Percentiles rank a stretch among this genome's conserved stretches.
Conservation (phyloP, 92 coral and sea anemone genomes). For the Porites evermanni region DNA sequence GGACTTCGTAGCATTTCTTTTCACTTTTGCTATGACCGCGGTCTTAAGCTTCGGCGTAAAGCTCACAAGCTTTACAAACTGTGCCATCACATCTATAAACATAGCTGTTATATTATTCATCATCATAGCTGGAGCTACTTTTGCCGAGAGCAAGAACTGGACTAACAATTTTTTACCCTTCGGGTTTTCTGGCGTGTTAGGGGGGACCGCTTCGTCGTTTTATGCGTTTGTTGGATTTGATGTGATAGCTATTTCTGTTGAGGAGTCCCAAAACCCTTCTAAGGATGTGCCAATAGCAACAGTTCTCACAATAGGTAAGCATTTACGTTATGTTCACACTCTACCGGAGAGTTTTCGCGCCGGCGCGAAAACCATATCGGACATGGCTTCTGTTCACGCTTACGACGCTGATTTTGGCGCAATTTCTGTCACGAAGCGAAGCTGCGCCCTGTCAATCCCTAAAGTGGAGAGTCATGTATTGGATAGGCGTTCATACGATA, state of each 20-base stretch:
- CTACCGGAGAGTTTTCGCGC: too few relatives aligned
- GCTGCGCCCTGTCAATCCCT: too few relatives aligned
- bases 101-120: slow-evolving; percentile 59
- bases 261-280: slow-evolving; percentile 63
- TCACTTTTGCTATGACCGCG: slow-evolving; percentile 37
- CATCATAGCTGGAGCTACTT: slow-evolving; percentile 20
- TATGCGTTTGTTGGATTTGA: slow-evolving; percentile 78
- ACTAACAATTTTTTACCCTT: slow-evolving; percentile 68
- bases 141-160: slow-evolving; percentile 59
- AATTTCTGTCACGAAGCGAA: too few relatives aligned
- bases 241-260: slow-evolving; percentile 66
- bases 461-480: too few relatives aligned
- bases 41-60: slow-evolving; percentile 53
- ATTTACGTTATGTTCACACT: not conserved
- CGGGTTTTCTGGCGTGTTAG: slow-evolving; percentile 66
- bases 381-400: too few relatives aligned
- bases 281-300: slow-evolving; percentile 68
- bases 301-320: slow-evolving; percentile 77
- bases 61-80: slow-evolving; percentile 41
- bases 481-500: too few relatives aligned
- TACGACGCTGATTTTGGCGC: too few relatives aligned
- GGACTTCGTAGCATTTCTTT: slow-evolving; percentile 60
- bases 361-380: too few relatives aligned
- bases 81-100: slow-evolving; percentile 55
- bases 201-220: slow-evolving; percentile 72